phyloP scores from a whole-genome alignment of 2,888 invertebrate species.

The Lithophane semibrunnea region DNA sequence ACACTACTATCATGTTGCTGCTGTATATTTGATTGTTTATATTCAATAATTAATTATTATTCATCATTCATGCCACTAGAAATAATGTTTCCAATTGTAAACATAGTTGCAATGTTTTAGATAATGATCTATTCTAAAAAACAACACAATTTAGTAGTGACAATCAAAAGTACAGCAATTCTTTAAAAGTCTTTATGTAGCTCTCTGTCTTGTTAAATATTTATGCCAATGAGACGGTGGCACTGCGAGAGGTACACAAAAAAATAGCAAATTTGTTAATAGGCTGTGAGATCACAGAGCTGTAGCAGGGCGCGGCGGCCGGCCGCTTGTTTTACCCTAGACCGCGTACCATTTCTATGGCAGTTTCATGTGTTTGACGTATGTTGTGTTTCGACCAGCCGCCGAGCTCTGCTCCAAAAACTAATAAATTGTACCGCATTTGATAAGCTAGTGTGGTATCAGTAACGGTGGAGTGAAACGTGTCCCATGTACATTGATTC shows the following conservation, averaged over 20 bases:
- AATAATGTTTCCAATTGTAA: constrained; percentile 57
- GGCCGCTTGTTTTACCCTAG: constrained; percentile 79
- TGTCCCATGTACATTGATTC: constrained; percentile 81
- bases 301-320: constrained; percentile 52
- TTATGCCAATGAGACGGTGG: constrained; percentile 62
- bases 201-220: constrained; percentile 64
- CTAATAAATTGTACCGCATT: constrained; percentile 60
- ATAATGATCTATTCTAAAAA: constrained; percentile 53
- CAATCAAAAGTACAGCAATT: constrained; percentile 58
- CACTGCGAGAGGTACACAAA: constrained; percentile 80
- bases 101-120: constrained; percentile 54
- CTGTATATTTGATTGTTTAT: constrained; percentile 63
- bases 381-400: constrained; percentile 60
- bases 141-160: constrained; percentile 46
- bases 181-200: constrained; percentile 47
- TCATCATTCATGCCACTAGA: constrained; percentile 58
- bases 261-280: constrained; percentile 86
- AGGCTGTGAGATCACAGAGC: constrained; percentile 76
- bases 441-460: constrained; percentile 59
- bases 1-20: constrained; percentile 27
- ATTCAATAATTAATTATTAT: constrained; percentile 60
- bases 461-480: constrained; percentile 64
- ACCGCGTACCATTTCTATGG: constrained; percentile 70
- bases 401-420: constrained; percentile 60
- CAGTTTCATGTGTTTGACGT: constrained; percentile 73